Evolutionary conservation across 2,888 invertebrate genomes (phyloP).

Genomic region (Drosophila hamatofila): DNA sequence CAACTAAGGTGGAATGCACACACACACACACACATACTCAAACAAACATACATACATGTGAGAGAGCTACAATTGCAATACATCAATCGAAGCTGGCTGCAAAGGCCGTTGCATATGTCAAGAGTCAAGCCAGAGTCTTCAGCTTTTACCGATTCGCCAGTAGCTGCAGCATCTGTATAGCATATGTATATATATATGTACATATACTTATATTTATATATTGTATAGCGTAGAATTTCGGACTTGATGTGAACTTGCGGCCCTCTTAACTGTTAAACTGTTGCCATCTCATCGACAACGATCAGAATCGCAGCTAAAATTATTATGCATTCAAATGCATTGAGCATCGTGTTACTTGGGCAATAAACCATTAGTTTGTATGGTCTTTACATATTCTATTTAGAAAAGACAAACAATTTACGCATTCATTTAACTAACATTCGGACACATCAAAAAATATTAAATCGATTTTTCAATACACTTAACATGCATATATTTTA

Average conservation of each 20-base stretch:
- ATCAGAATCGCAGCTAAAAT: slow-evolving; percentile 22
- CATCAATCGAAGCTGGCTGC: slow-evolving; percentile 64
- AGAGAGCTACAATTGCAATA: slow-evolving; percentile 35
- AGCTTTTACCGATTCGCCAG: slow-evolving; percentile 33
- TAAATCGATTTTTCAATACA: slow-evolving; percentile 21
- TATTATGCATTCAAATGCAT: slow-evolving; percentile 36
- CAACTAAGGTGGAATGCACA: slow-evolving; percentile 67
- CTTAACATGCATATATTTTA: too few species aligned
- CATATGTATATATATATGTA: neutral
- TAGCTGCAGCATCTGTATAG: neutral
- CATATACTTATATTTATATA: neutral
- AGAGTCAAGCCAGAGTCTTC: slow-evolving; percentile 58
- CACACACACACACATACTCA: slow-evolving; percentile 6
- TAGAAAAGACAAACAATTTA: slow-evolving; percentile 59
- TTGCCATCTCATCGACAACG: neutral
- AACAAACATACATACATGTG: neutral
- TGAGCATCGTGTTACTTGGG: slow-evolving; percentile 31
- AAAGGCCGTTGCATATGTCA: slow-evolving; percentile 79
- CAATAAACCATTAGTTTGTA: slow-evolving; percentile 47
- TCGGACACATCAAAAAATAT: slow-evolving; percentile 5
- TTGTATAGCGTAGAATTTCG: slow-evolving; percentile 33
- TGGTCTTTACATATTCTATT: slow-evolving; percentile 49
- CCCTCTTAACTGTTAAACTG: slow-evolving; percentile 11
- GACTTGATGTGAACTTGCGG: slow-evolving; percentile 47
- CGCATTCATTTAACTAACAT: slow-evolving; percentile 52